phyloP scores from a whole-genome alignment of 2,888 invertebrate genomes.

The Philereme vetulata region DNA sequence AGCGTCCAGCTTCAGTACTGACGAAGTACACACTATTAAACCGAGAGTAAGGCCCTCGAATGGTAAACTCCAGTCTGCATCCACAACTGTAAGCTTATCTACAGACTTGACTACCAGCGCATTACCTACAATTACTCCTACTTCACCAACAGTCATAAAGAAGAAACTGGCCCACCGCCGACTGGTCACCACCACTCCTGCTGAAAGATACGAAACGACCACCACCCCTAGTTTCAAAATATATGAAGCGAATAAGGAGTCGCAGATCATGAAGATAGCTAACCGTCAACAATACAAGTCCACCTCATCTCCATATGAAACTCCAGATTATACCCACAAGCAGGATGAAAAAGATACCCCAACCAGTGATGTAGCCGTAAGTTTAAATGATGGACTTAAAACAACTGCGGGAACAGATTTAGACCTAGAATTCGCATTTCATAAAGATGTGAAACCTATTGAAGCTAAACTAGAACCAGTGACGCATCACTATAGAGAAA shows the following conservation, averaged over 20 bases:
- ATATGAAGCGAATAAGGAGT: conserved; percentile 65
- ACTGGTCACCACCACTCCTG: conserved; percentile 57
- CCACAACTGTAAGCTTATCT: conserved; percentile 74
- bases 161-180: conserved; percentile 71
- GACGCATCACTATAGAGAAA: conserved; percentile 49
- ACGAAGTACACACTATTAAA: conserved; percentile 67
- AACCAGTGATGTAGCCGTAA: conserved; percentile 76
- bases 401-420: conserved; percentile 55
- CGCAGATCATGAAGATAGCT: conserved; percentile 81
- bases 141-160: conserved; percentile 69
- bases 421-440: conserved; percentile 70
- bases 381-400: conserved; percentile 61
- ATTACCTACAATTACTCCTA: conserved; percentile 74
- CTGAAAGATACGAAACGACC: conserved; percentile 66
- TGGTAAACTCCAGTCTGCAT: conserved; percentile 55
- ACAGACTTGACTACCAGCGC: conserved; percentile 77
- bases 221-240: conserved; percentile 55
- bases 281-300: conserved; percentile 61
- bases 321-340: conserved; percentile 75
- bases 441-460: conserved; percentile 73
- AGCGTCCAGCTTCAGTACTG: conserved; percentile 45
- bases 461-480: conserved; percentile 67
- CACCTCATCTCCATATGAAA: conserved; percentile 53
- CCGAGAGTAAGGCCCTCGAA: conserved; percentile 65
- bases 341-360: conserved; percentile 82